These are phyloP conservation scores for Drosophila subobscura DNA, from an alignment of 1,140 invertebrate species.

Conservation along the genomic window DNA sequence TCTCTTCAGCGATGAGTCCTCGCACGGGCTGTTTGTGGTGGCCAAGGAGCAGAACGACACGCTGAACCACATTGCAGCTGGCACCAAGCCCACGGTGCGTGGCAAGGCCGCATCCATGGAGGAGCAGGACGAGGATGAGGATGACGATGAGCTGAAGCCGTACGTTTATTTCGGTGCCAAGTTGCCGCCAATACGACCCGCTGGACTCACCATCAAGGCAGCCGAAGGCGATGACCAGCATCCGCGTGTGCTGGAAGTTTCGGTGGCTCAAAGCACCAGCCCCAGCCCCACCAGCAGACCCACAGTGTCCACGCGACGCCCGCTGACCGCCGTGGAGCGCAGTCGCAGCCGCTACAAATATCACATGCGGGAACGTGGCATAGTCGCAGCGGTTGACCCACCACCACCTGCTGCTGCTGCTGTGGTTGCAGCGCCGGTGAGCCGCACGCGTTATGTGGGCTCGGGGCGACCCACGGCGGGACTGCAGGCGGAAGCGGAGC, in stretches of 20 bases:
- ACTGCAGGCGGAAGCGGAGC: conserved; percentile 17
- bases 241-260: conserved; percentile 73
- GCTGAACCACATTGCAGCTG: conserved; percentile 72
- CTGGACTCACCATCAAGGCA: conserved; percentile 84
- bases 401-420: conserved; percentile 12
- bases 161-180: conserved; percentile 89
- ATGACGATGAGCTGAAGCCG: conserved; percentile 87
- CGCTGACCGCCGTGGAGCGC: conserved; percentile 66
- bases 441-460: conserved; percentile 61
- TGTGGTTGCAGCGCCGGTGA: conserved; percentile 32
- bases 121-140: conserved; percentile 56
- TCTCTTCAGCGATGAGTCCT: conserved; percentile 80
- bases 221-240: conserved; percentile 80
- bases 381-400: conserved; percentile 16
- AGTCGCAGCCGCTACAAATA: conserved; percentile 82
- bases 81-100: conserved; percentile 35
- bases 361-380: conserved; percentile 84
- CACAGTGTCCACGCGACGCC: conserved; percentile 57
- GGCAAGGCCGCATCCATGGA: conserved; percentile 41
- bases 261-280: conserved; percentile 60
- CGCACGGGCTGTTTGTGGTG: conserved; percentile 76
- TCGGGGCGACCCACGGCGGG: conserved; percentile 62
- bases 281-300: conserved; percentile 34
- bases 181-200: conserved; percentile 85
- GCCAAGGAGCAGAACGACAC: conserved; percentile 80